Conservation (phyloP, 2,113 vertebrate species). For the Oxyruncus cristatus region DNA sequence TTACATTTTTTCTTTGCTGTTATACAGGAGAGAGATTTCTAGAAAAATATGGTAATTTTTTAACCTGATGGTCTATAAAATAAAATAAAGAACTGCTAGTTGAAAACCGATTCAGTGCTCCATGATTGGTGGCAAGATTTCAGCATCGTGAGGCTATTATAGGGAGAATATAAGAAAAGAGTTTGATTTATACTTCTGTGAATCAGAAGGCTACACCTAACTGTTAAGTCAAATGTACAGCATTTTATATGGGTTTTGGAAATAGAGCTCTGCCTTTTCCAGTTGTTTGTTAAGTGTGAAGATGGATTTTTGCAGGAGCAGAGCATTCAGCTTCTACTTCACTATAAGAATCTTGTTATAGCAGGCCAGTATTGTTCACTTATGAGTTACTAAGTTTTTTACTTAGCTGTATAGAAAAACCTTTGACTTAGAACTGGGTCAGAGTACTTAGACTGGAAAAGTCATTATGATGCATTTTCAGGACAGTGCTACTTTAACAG, state of each 20-base stretch:
- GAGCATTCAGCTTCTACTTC: not conserved
- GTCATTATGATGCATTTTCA: not conserved
- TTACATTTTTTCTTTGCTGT: not conserved
- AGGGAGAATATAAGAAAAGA: not conserved
- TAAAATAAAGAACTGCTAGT: not conserved
- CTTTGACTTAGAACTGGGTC: not conserved
- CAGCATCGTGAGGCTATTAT: not conserved
- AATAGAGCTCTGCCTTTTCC: not conserved
- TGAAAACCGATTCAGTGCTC: not conserved
- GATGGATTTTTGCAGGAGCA: not conserved
- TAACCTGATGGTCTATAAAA: not conserved
- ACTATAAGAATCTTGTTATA: not conserved
- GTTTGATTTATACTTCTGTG: slow-evolving; percentile 31
- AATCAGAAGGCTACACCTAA: not conserved
- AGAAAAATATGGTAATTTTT: not conserved
- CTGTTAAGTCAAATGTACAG: not conserved
- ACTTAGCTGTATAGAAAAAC: not conserved
- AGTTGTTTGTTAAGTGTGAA: not conserved
- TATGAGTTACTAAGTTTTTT: not conserved
- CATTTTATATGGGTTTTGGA: not conserved
- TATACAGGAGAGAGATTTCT: not conserved
- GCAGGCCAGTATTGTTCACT: not conserved
- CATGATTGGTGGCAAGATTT: slow-evolving; percentile 1
- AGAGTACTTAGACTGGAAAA: not conserved
- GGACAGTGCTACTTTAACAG: not conserved